Percentiles rank a stretch among this genome's conserved stretches.
phyloP scores from a whole-genome alignment of 2,888 invertebrate genomes.

The Drosophila putrida region DNA sequence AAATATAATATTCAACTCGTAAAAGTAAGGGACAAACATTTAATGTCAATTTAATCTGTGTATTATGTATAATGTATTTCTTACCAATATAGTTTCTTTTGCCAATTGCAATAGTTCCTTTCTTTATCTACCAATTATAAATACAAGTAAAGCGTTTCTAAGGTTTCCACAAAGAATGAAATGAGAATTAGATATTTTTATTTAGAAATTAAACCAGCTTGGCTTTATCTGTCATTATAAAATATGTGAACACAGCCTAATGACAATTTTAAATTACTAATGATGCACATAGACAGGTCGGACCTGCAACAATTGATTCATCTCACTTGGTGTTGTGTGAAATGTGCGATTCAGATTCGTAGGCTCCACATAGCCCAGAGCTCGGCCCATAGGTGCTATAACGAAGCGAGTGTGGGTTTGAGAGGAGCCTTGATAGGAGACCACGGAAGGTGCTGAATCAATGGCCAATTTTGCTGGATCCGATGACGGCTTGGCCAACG shows the following conservation, averaged over 20 bases:
- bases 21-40: too few relatives aligned
- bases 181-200: background rate
- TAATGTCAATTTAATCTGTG: too few relatives aligned
- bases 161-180: too few relatives aligned
- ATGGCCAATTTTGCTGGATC: constrained; percentile 63
- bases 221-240: background rate
- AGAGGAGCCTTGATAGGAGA: constrained; percentile 82
- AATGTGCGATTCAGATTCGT: constrained; percentile 80
- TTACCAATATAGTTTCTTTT: too few relatives aligned
- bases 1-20: too few relatives aligned
- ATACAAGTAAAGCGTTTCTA: too few relatives aligned
- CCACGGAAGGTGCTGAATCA: constrained; percentile 80
- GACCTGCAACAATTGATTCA: constrained; percentile 66
- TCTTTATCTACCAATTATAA: background rate
- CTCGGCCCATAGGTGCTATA: constrained; percentile 82
- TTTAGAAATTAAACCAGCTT: too few relatives aligned
- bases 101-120: too few relatives aligned
- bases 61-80: too few relatives aligned
- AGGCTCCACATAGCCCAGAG: constrained; percentile 81
- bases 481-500: constrained; percentile 42
- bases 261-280: constrained; percentile 32
- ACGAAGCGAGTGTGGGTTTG: constrained; percentile 81
- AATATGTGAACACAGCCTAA: constrained; percentile 36
- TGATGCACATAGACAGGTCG: constrained; percentile 76
- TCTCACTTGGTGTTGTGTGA: constrained; percentile 63